These are phyloP conservation scores for Lucilia sericata DNA, from an alignment of 1,140 invertebrate genomes.

Conservation along the genomic window DNA sequence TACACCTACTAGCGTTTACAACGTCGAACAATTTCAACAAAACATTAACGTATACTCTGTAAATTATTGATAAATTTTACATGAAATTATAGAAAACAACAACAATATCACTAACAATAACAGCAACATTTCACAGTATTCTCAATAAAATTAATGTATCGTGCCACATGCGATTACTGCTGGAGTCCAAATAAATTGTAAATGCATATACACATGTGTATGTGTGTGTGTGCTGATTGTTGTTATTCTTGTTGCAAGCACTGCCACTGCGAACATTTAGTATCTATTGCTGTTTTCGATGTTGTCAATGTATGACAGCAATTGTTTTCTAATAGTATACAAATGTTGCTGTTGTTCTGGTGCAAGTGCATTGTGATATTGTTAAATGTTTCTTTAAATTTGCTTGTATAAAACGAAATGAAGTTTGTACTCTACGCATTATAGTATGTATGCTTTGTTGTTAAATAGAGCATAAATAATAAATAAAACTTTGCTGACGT, in stretches of 20 bases:
- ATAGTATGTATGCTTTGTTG: no score
- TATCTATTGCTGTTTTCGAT: background rate
- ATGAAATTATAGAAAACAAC: slow-evolving; percentile 21
- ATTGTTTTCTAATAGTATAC: background rate
- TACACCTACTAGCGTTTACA: background rate
- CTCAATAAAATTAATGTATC: background rate
- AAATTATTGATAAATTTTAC: slow-evolving; percentile 33
- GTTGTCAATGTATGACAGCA: background rate
- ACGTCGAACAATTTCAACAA: slow-evolving; percentile 18
- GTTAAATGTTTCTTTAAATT: no score
- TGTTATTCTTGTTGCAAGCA: no score
- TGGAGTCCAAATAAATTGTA: background rate
- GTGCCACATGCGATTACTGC: background rate
- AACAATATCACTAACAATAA: background rate
- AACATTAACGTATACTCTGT: slow-evolving; percentile 6
- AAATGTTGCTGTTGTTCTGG: background rate
- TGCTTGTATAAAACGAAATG: no score
- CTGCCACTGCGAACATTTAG: background rate
- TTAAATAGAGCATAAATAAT: no score
- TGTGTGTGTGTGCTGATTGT: no score
- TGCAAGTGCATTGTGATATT: no score
- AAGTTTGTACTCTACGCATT: no score
- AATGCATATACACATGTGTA: background rate
- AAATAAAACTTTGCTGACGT: no score
- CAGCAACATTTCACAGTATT: background rate